These are phyloP conservation scores for Synergus laeviventris DNA, from an alignment of 2,888 invertebrate genomes.

Conservation along the genomic window DNA sequence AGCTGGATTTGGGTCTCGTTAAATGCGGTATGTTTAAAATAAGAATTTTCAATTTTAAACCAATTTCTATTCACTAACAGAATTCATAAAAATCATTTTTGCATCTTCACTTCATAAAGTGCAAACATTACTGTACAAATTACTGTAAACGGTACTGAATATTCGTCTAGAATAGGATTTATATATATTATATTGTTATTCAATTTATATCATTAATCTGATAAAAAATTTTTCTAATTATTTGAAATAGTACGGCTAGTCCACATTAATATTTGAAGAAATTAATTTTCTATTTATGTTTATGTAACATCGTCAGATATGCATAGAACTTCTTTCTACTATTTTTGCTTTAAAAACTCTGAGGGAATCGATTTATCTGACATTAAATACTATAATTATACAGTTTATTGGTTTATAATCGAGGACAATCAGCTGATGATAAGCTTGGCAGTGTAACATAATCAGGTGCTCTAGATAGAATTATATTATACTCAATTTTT, in stretches of 20 bases:
- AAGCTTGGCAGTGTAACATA: not conserved
- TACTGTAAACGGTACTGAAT: too few species aligned
- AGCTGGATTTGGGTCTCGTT: not conserved
- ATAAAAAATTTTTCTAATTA: not conserved
- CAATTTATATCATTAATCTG: not conserved
- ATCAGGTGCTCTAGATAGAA: not conserved
- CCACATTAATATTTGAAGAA: too few species aligned
- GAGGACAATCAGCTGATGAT: not conserved
- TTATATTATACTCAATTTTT: not conserved
- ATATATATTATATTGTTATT: too few species aligned
- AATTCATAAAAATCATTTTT: too few species aligned
- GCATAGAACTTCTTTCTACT: not conserved
- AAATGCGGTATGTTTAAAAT: not conserved
- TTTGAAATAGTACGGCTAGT: too few species aligned
- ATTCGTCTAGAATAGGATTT: too few species aligned
- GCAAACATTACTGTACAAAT: not conserved
- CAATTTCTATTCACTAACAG: too few species aligned
- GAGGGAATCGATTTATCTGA: slow-evolving; percentile 19
- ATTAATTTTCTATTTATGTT: not conserved
- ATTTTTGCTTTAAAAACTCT: slow-evolving; percentile 11
- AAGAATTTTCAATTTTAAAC: too few species aligned
- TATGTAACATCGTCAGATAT: not conserved
- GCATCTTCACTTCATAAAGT: not conserved
- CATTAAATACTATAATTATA: slow-evolving; percentile 25
- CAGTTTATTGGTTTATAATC: not conserved